Percentiles rank a stretch among this genome's conserved stretches.
phyloP scores from a whole-genome alignment of 2,888 invertebrate genomes.

The Notocelia uddmanniana region DNA sequence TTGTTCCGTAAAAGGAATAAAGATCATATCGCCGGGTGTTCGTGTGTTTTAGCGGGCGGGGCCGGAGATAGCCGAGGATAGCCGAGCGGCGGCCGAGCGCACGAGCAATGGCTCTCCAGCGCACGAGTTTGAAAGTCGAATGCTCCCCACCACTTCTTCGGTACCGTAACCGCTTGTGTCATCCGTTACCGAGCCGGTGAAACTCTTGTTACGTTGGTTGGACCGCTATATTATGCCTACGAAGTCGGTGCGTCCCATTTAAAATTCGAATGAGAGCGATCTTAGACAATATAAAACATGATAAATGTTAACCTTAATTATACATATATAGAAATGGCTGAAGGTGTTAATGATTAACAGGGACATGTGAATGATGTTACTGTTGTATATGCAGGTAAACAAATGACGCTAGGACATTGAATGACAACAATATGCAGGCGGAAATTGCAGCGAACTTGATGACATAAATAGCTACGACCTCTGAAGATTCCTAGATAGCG shows the following conservation, averaged over 20 bases:
- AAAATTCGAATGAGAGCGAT: slow-evolving; percentile 39
- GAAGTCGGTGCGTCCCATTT: slow-evolving; percentile 45
- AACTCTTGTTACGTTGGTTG: slow-evolving; percentile 74
- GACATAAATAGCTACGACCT: slow-evolving; percentile 57
- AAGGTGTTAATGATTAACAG: slow-evolving; percentile 41
- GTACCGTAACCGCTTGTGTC: slow-evolving; percentile 84
- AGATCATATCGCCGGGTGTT: slow-evolving; percentile 50
- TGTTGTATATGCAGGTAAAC: slow-evolving; percentile 52
- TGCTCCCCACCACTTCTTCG: slow-evolving; percentile 56
- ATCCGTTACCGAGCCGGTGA: slow-evolving; percentile 80
- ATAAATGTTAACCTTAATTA: slow-evolving; percentile 32
- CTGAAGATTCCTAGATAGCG: slow-evolving; percentile 37
- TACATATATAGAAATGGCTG: slow-evolving; percentile 27
- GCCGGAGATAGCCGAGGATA: slow-evolving; percentile 60
- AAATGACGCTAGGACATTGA: slow-evolving; percentile 57
- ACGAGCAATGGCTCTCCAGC: slow-evolving; percentile 61
- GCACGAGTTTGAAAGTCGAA: slow-evolving; percentile 76
- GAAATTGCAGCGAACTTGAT: slow-evolving; percentile 55
- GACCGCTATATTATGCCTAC: slow-evolving; percentile 73
- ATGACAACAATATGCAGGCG: slow-evolving; percentile 54
- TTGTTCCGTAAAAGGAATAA: slow-evolving; percentile 52
- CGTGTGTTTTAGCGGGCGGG: slow-evolving; percentile 35
- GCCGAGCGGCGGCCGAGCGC: slow-evolving; percentile 54
- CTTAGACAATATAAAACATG: neutral
- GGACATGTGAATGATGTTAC: slow-evolving; percentile 28